These are phyloP conservation scores for Megaleporinus macrocephalus DNA, from an alignment of 2,113 vertebrate genomes.

Conservation along the genomic window DNA sequence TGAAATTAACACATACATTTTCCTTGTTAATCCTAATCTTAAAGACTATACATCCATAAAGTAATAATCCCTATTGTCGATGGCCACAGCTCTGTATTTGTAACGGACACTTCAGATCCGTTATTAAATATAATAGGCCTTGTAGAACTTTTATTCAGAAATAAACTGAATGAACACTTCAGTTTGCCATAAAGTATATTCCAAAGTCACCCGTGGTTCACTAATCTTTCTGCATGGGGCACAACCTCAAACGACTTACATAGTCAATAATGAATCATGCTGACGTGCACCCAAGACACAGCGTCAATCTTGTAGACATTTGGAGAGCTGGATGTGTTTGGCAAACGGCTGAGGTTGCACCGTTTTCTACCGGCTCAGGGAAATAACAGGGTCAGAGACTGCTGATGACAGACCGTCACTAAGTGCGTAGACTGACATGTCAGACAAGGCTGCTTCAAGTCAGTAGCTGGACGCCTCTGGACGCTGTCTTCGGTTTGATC, in stretches of 20 bases:
- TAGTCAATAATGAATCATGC: slow-evolving; percentile 61
- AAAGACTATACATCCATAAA: background rate
- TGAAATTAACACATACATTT: slow-evolving; percentile 4
- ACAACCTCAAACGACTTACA: slow-evolving; percentile 46
- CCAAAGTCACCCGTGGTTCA: background rate
- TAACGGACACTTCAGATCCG: background rate
- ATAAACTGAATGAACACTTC: slow-evolving; percentile 6
- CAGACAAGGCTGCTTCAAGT: slow-evolving; percentile 55
- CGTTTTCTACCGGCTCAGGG: slow-evolving; percentile 56
- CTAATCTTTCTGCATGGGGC: background rate
- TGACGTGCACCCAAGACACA: slow-evolving; percentile 62
- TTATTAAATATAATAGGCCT: background rate
- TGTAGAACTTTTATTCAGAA: background rate
- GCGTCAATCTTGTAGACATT: slow-evolving; percentile 63
- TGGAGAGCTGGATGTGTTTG: slow-evolving; percentile 38
- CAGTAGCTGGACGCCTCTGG: slow-evolving; percentile 30
- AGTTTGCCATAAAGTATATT: background rate
- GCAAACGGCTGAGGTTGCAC: slow-evolving; percentile 67
- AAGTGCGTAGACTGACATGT: background rate
- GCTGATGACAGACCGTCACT: slow-evolving; percentile 56
- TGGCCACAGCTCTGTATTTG: background rate
- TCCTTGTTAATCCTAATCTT: background rate
- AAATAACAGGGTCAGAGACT: slow-evolving; percentile 58
- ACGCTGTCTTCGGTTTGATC: slow-evolving; percentile 54
- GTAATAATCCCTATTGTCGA: background rate